Base-by-base conservation (phyloP, 2,888 invertebrate species). In the Machimus atricapillus region DNA sequence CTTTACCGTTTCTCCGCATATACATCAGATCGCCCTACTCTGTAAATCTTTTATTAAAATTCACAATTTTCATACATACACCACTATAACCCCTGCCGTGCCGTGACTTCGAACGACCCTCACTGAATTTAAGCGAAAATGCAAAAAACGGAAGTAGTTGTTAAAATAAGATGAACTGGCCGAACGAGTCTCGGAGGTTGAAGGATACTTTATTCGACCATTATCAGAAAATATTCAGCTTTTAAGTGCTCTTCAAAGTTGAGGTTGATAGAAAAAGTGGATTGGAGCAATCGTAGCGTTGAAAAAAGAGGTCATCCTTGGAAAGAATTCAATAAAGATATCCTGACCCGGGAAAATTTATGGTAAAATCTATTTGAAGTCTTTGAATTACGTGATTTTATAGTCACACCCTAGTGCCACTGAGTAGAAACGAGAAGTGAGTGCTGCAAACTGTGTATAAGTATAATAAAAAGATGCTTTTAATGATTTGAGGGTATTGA, bases 31-130 rank as follows among this genome's bases (percentile, higher is more conserved):
- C 16, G 9, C 23, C 46, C 23, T 31, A 14, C 16, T 46, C 79
- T 16, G 43, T 34, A 81, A 81, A 81, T 81, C 52, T 81, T 81
- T 81, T 52, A 81, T 81, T 81, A 81, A 81, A 81, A 23, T 81
- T 81, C 27, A 52, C 79, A 81, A 81, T 81, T 52, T 52, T 81
- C 79, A 81, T 81, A 81, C 23, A 81, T 46, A 27, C 16, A 43
- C 52, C 52, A 52, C 27, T 23, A n/a, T n/a, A 34, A 7, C 52
- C 31, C 16, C 31, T 52, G 34, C 34, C 34, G 34, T 31, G 23
- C 52, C 23, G 34, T 46, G 14, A 16, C 16, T 14, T 16, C 16
- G 43, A 46, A 46, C 43, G 14, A 14, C 43, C 43, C 43, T 46
- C 43, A 14, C 43, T 34, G 52, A 82, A 56, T 82, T 52, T 82